Evolutionary conservation across 2,888 invertebrate species (phyloP), one percentile per base, ranked within the genome.

Genomic region (Steinernema scapterisci): DNA sequence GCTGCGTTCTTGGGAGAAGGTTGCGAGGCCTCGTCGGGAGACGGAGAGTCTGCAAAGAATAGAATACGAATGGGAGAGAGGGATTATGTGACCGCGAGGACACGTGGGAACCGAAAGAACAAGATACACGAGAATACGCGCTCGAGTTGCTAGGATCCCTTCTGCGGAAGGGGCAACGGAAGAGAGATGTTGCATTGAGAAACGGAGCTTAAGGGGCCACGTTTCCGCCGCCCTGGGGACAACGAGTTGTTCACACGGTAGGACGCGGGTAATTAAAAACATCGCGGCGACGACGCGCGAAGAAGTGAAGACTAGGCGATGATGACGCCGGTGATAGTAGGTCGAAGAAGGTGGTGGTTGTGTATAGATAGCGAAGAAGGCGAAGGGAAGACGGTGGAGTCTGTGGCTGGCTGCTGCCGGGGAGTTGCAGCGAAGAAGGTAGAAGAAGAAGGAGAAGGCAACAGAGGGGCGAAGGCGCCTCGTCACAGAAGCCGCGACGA

Each of bases 201-300:
- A 11, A 27, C 25, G 63, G 31, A 31, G n/a, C n/a, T n/a, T n/a
- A n/a, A n/a, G n/a, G n/a, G 16, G 63, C 23, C 31, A 63, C 7
- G 13, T 38, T 38, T 38, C 38, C 38, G 25, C 16, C 31, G 31
- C 31, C 63, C 19, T 11, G 63, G 63, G 25, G 63, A 31, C 31
- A 13, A 25, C 11, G 16, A 63, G 63, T 63, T 27, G 63, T 38
- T 27, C 27, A 63, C 63, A 63, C 38, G 54, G 25, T 38, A 11
- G 54, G 54, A n/a, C 63, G 63, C 63, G 63, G 38, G 63, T 63
- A 63, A 63, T 63, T 63, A 63, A 63, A 63, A 63, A 63, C 63
- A 63, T 54, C 54, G 25, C 54, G 54, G 54, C 63, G 63, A 31
- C 63, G 63, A 63, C 63, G 63, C 63, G 63, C 63, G 63, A 63